Percentiles rank a stretch among this genome's conserved stretches.
Conservation (phyloP, 2,888 invertebrate species). For the Rhorus exstirpatorius region DNA sequence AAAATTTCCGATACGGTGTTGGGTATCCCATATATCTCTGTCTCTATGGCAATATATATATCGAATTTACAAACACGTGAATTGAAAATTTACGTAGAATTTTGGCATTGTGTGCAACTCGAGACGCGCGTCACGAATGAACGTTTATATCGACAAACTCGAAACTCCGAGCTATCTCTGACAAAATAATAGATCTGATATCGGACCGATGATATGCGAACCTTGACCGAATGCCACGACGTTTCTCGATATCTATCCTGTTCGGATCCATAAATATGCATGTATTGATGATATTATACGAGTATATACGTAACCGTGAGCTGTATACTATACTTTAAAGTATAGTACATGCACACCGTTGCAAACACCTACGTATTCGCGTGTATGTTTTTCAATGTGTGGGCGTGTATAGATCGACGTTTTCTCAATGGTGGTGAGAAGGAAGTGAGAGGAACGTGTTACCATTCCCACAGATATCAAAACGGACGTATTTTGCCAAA, state of each 20-base stretch:
- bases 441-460: constrained; percentile 67
- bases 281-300: constrained; percentile 6
- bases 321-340: constrained; percentile 9
- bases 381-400: constrained; percentile 12
- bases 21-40: constrained; percentile 29
- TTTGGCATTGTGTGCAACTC: constrained; percentile 36
- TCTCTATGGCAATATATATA: neutral
- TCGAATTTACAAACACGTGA: neutral
- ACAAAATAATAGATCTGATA: constrained; percentile 64
- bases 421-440: constrained; percentile 38
- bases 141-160: constrained; percentile 30
- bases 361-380: constrained; percentile 12
- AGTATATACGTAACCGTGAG: constrained; percentile 4
- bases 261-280: neutral
- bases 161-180: constrained; percentile 49
- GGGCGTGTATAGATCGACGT: constrained; percentile 44
- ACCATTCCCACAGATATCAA: constrained; percentile 80
- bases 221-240: constrained; percentile 76
- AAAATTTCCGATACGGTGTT: constrained; percentile 42
- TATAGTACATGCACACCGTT: neutral
- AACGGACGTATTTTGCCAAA: constrained; percentile 69
- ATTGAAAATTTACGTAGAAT: constrained; percentile 17
- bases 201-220: constrained; percentile 63
- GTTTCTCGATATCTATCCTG: constrained; percentile 40
- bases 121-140: constrained; percentile 52